Base-by-base conservation (phyloP, 2,888 invertebrate genomes). In the Dioctria linearis region DNA sequence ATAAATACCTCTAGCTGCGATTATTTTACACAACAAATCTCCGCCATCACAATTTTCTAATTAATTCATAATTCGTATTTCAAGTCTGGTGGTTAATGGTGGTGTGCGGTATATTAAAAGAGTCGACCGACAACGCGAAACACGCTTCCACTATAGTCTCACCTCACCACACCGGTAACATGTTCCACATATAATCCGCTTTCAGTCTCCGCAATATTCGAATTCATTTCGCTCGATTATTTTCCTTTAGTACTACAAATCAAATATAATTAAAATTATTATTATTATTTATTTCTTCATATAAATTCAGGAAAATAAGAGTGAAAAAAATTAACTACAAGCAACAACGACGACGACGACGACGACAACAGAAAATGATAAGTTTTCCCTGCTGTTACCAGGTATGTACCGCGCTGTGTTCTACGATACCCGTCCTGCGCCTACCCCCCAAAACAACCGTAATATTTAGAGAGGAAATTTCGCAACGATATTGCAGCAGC, bases 201-300 rank as follows among this genome's bases (percentile, higher is more conserved):
- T 69, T 25, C 37, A 69, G 49, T 51, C 69, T 69, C 39, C 11
- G 69, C 69, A 54, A 25, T n/a, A n/a, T 25, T 2, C 25, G 25
- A 25, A 25, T 54, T 73, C 59, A 57, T 59, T 39, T 59, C 57
- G 39, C 6, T 73, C 59, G 54, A 73, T 73, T 73, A 54, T 54
- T 73, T 73, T 51, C 40, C 43, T 42, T 73, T 42, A 25, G 25
- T 25, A 25, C 25, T 25, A 25, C 25, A 59, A 73, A 59, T 73
- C 59, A 57, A 51, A 42, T 73, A 57, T 73, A 73, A 73, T 73
- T 25, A 25, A 25, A 25, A 25, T 25, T 25, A 25, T 25, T 25
- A 25, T 25, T 73, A 73, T 73, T 73, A 73, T 73, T 57, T 73
- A 73, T 73, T 54, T 73, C 51, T 73, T 59, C 42, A 73, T 73